Percentiles rank a stretch among this genome's conserved stretches.
Conservation (phyloP, 2,113 vertebrate genomes). For the Barbus barbus region DNA sequence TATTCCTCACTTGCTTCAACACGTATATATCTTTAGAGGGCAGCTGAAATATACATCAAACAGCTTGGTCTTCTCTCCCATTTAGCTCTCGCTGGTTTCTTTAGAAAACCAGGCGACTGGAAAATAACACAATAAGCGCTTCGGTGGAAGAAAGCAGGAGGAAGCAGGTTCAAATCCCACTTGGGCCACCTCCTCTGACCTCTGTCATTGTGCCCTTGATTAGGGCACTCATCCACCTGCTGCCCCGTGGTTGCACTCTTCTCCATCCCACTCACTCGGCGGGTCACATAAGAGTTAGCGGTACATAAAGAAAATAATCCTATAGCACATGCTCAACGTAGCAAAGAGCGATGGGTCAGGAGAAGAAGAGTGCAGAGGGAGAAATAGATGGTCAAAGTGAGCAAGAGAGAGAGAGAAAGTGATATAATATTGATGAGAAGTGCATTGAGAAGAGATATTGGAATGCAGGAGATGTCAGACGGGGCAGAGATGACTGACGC, state of each 20-base stretch:
- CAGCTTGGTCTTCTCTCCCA: not conserved
- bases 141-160: not conserved
- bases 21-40: not conserved
- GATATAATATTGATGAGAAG: conserved; percentile 38
- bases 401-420: conserved; percentile 16
- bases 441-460: conserved; percentile 5
- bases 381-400: conserved; percentile 16
- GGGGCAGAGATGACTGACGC: conserved; percentile 47
- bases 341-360: conserved; percentile 12
- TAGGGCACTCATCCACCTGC: not conserved
- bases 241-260: conserved; percentile 1
- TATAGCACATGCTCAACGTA: not conserved
- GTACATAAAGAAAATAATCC: conserved; percentile 36
- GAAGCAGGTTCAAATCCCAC: not conserved
- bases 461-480: conserved; percentile 21
- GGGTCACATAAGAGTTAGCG: conserved; percentile 16
- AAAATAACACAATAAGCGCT: not conserved
- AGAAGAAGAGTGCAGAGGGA: conserved; percentile 4
- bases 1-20: not conserved
- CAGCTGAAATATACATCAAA: not conserved
- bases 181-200: conserved; percentile 14
- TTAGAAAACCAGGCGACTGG: conserved; percentile 8
- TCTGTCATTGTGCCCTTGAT: conserved; percentile 25
- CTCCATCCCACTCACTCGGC: not conserved
- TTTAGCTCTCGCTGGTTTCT: not conserved